Conservation (phyloP, 2,888 invertebrate species). For the Andricus curvator region DNA sequence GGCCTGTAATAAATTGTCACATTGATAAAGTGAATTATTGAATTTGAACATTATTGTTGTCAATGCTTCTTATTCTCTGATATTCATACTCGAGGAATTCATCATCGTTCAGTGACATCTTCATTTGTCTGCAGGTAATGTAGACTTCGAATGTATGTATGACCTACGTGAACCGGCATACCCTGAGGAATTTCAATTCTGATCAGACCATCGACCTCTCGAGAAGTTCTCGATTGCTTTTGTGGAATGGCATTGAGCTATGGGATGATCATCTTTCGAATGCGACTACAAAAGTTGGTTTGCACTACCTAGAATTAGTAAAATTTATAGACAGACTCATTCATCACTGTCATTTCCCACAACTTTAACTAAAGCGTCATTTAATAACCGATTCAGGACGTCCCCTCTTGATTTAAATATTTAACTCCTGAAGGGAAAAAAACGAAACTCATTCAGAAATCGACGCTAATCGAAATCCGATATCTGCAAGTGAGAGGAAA, state of each 20-base stretch:
- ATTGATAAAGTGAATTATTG: no score
- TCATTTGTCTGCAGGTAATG: constrained; percentile 31
- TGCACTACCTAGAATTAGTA: neutral
- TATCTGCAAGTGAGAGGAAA: constrained; percentile 7
- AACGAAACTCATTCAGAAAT: neutral
- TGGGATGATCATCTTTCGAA: constrained; percentile 35
- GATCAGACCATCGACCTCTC: constrained; percentile 60
- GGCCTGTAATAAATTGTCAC: no score
- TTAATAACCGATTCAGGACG: neutral
- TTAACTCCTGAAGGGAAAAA: neutral
- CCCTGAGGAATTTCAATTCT: constrained; percentile 61
- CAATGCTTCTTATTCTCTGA: no score
- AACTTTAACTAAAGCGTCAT: neutral
- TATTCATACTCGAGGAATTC: constrained; percentile 6
- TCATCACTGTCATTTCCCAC: neutral
- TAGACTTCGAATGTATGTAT: constrained; percentile 26
- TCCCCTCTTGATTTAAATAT: neutral
- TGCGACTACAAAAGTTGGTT: neutral
- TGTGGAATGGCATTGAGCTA: constrained; percentile 51
- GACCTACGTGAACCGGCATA: constrained; percentile 50
- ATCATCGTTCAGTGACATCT: constrained; percentile 26
- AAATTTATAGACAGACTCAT: no score
- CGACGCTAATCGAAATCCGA: constrained; percentile 25
- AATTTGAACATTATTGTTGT: no score
- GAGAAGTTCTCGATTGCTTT: constrained; percentile 56